Evolutionary conservation across 2,888 invertebrate genomes (phyloP).

Genomic region (Lasioglossum calceatum): DNA sequence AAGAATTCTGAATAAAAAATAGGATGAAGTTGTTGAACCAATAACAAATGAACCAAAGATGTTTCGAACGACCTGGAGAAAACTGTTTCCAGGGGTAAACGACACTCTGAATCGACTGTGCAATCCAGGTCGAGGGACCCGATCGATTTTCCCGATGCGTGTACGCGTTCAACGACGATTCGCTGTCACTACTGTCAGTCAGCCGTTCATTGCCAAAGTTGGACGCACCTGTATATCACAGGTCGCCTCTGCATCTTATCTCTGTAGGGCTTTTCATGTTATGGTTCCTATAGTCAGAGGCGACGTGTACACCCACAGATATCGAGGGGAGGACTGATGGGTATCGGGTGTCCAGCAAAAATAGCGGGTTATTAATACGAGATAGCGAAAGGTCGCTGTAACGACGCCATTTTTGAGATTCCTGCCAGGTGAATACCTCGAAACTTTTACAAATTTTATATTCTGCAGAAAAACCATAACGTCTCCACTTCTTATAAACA

Average conservation of each 20-base stretch:
- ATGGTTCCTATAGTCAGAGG: slow-evolving; percentile 13
- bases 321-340: background rate
- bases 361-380: slow-evolving; percentile 6
- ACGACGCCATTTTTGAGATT: background rate
- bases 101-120: slow-evolving; percentile 26
- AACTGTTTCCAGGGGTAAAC: background rate
- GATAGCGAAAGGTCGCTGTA: slow-evolving; percentile 6
- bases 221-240: slow-evolving; percentile 27
- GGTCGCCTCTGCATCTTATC: slow-evolving; percentile 37
- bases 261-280: slow-evolving; percentile 10
- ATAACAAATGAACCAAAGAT: background rate
- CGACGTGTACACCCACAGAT: background rate
- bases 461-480: background rate
- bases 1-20: background rate
- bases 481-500: too few species aligned
- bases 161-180: slow-evolving; percentile 16
- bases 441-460: background rate
- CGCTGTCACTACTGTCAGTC: slow-evolving; percentile 3
- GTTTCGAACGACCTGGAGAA: background rate
- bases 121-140: slow-evolving; percentile 21
- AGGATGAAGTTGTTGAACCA: background rate
- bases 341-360: slow-evolving; percentile 24
- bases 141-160: slow-evolving; percentile 25
- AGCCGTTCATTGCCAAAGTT: slow-evolving; percentile 49
- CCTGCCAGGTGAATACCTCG: background rate